These are phyloP conservation scores for Prochilodus magdalenae DNA, from an alignment of 2,113 vertebrate genomes.

Conservation along the genomic window DNA sequence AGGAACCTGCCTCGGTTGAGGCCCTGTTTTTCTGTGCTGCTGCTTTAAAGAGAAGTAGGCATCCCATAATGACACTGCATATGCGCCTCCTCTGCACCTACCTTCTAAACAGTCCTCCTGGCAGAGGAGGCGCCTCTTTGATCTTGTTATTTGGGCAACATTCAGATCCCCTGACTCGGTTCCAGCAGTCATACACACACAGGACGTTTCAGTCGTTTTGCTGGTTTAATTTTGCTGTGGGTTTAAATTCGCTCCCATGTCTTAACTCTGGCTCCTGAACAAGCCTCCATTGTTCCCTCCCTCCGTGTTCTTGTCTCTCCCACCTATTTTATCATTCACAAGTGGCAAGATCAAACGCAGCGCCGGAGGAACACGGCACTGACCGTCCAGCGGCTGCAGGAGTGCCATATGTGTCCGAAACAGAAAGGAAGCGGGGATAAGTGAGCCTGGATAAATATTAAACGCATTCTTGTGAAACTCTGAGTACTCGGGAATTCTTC, in stretches of 20 bases:
- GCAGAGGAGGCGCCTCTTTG: constrained; percentile 23
- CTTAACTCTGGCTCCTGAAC: constrained; percentile 42
- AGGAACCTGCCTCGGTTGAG: too few species aligned
- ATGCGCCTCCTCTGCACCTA: constrained; percentile 14
- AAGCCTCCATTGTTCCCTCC: constrained; percentile 44
- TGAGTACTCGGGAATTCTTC: background rate
- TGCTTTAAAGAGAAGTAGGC: constrained; percentile 1
- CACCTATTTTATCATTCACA: constrained; percentile 51
- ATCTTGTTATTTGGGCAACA: constrained; percentile 40
- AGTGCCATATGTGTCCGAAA: background rate
- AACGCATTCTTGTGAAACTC: background rate
- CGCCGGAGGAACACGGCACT: constrained; percentile 5
- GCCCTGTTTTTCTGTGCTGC: background rate
- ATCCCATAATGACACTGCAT: background rate
- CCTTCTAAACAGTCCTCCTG: background rate
- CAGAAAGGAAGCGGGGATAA: background rate
- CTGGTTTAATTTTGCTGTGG: constrained; percentile 19
- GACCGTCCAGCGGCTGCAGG: background rate
- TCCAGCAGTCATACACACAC: constrained; percentile 3
- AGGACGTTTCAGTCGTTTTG: background rate
- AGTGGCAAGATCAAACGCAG: constrained; percentile 48
- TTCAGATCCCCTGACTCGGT: background rate
- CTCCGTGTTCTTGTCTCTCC: constrained; percentile 41
- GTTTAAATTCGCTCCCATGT: constrained; percentile 47
- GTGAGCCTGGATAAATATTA: background rate